Percentiles rank a stretch among this genome's conserved stretches.
Evolutionary conservation across 2,888 invertebrate species (phyloP).

Genomic region (Choristoneura rosaceana): DNA sequence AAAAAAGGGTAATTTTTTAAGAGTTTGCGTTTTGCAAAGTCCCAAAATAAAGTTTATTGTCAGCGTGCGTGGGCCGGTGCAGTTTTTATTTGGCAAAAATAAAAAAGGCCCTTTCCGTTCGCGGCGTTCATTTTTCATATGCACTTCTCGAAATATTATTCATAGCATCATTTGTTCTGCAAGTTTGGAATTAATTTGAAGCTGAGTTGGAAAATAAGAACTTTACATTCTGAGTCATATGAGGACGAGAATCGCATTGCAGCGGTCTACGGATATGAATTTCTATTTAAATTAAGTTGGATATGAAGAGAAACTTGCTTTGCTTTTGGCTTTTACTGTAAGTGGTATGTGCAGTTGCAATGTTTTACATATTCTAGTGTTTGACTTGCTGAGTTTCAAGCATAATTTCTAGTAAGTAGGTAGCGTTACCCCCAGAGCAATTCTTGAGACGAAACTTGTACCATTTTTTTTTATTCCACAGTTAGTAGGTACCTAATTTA

Average conservation of each 20-base stretch:
- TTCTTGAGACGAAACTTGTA: not conserved
- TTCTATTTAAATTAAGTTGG: not conserved
- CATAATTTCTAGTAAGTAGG: constrained; percentile 1
- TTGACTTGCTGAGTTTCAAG: constrained; percentile 6
- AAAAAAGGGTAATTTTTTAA: constrained; percentile 64
- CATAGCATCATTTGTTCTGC: constrained; percentile 45
- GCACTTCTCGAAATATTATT: constrained; percentile 32
- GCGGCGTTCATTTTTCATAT: constrained; percentile 48
- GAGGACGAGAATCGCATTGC: not conserved
- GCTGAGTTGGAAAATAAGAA: constrained; percentile 43
- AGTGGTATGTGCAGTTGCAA: not conserved
- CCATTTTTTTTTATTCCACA: not conserved
- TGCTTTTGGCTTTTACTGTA: constrained; percentile 1
- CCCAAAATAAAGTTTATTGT: constrained; percentile 79
- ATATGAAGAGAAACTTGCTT: not conserved
- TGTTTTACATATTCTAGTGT: constrained; percentile 10
- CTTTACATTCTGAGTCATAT: constrained; percentile 35
- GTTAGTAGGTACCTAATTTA: too few relatives aligned
- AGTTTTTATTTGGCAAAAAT: constrained; percentile 52
- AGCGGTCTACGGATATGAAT: not conserved
- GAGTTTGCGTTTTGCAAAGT: constrained; percentile 62
- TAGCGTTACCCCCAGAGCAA: not conserved
- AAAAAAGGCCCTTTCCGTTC: constrained; percentile 37
- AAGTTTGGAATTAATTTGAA: constrained; percentile 43
- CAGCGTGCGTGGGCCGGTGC: constrained; percentile 64